phyloP scores from a whole-genome alignment of 1,140 invertebrate genomes.

The Aphelinus atriplicis region DNA sequence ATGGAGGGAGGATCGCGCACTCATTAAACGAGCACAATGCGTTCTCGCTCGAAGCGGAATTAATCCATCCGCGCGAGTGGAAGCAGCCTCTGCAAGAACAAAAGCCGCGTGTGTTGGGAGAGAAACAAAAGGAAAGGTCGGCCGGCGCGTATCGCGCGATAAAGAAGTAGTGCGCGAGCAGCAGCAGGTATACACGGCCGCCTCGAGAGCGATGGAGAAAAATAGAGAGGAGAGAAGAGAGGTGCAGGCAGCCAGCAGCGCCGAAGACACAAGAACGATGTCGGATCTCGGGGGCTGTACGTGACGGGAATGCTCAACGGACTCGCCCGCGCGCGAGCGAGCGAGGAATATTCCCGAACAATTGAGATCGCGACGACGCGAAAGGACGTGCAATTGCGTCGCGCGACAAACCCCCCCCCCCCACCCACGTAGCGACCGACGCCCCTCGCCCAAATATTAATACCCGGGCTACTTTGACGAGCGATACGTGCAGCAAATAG shows the following conservation, averaged over 20 bases:
- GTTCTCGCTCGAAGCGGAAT: too few relatives aligned
- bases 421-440: too few relatives aligned
- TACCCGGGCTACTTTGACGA: not conserved
- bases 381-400: conserved; percentile 45
- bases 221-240: not conserved
- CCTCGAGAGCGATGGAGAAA: not conserved
- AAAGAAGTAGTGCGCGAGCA: not conserved
- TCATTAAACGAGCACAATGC: too few relatives aligned
- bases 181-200: not conserved
- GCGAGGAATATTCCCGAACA: conserved; percentile 34
- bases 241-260: not conserved
- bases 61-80: conserved; percentile 5
- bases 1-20: too few relatives aligned
- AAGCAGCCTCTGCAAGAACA: not conserved
- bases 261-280: conserved; percentile 7
- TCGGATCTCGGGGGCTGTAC: conserved; percentile 46
- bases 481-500: too few relatives aligned
- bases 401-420: not conserved
- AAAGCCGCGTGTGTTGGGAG: conserved; percentile 17
- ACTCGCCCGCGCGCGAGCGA: conserved; percentile 22
- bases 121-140: conserved; percentile 17
- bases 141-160: too few relatives aligned
- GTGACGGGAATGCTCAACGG: conserved; percentile 48
- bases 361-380: conserved; percentile 38
- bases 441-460: conserved; percentile 1